Percentiles rank a stretch among this genome's conserved stretches.
These are phyloP conservation scores for Climacteris rufus DNA, from an alignment of 2,113 vertebrate genomes.

Conservation along the genomic window DNA sequence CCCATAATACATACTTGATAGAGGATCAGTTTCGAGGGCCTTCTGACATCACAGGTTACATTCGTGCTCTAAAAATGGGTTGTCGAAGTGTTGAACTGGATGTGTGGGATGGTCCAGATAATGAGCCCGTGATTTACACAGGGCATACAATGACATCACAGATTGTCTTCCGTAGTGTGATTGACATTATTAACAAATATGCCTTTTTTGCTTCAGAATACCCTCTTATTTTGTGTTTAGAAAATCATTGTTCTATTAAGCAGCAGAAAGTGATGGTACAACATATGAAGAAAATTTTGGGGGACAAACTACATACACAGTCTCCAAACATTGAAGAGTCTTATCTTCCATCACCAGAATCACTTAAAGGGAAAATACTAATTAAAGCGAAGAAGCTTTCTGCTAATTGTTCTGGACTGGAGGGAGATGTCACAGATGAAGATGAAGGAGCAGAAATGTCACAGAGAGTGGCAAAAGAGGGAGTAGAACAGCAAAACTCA, in stretches of 20 bases:
- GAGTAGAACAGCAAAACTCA: constrained; percentile 75
- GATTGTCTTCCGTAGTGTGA: constrained; percentile 91
- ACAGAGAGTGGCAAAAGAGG: constrained; percentile 84
- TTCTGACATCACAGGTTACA: constrained; percentile 97
- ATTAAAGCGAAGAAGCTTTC: constrained; percentile 93
- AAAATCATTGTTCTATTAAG: constrained; percentile 95
- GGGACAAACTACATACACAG: constrained; percentile 84
- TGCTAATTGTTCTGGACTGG: constrained; percentile 80
- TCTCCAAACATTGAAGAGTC: constrained; percentile 84
- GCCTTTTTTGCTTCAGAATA: constrained; percentile 94
- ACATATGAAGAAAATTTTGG: constrained; percentile 93
- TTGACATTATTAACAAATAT: constrained; percentile 94
- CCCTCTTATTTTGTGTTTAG: constrained; percentile 91
- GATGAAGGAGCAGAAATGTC: constrained; percentile 97
- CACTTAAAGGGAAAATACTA: constrained; percentile 89
- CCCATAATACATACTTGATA: constrained; percentile 97
- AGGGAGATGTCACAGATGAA: constrained; percentile 95
- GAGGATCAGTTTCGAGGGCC: constrained; percentile 97
- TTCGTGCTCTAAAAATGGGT: constrained; percentile 96
- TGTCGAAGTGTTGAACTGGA: constrained; percentile 94
- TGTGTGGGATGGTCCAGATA: constrained; percentile 96
- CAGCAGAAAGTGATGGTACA: constrained; percentile 98
- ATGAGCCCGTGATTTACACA: constrained; percentile 93
- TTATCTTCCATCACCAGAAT: constrained; percentile 88
- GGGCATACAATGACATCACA: constrained; percentile 98